These are phyloP conservation scores for Esox niger DNA, from an alignment of 2,113 vertebrate genomes.

Conservation along the genomic window DNA sequence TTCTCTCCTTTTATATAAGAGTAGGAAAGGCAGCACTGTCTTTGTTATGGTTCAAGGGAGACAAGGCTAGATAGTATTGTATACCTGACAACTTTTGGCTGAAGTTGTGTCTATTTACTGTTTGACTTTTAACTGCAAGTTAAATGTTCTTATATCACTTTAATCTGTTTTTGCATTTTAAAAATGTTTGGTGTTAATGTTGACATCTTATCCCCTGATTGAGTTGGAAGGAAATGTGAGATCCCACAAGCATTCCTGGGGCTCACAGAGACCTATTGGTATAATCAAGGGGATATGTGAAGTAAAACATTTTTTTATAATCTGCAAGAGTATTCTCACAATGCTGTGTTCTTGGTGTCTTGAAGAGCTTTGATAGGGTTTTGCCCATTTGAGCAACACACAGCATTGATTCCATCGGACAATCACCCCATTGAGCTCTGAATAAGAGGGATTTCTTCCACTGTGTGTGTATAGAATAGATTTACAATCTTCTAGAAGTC, in stretches of 20 bases:
- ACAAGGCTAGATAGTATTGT: neutral
- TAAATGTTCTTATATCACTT: neutral
- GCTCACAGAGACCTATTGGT: neutral
- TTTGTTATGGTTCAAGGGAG: conserved; percentile 20
- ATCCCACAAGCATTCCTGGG: neutral
- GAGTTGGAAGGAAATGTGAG: neutral
- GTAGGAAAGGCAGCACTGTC: conserved; percentile 37
- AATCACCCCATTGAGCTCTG: conserved; percentile 24
- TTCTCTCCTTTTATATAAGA: conserved; percentile 26
- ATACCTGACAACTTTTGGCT: conserved; percentile 26
- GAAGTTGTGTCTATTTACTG: neutral
- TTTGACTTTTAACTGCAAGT: neutral
- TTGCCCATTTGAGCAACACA: neutral
- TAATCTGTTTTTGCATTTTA: neutral
- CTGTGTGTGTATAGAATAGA: conserved; percentile 5
- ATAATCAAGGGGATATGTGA: neutral
- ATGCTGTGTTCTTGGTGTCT: conserved; percentile 22
- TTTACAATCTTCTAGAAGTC: conserved; percentile 17
- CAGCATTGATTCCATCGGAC: conserved; percentile 23
- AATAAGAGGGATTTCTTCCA: conserved; percentile 12
- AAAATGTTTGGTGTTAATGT: neutral
- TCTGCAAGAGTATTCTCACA: neutral
- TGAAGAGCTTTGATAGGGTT: conserved; percentile 20
- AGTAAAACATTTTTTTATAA: neutral
- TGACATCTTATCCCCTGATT: neutral